Conservation (phyloP, 2,888 invertebrate species). For the Noctua comes region DNA sequence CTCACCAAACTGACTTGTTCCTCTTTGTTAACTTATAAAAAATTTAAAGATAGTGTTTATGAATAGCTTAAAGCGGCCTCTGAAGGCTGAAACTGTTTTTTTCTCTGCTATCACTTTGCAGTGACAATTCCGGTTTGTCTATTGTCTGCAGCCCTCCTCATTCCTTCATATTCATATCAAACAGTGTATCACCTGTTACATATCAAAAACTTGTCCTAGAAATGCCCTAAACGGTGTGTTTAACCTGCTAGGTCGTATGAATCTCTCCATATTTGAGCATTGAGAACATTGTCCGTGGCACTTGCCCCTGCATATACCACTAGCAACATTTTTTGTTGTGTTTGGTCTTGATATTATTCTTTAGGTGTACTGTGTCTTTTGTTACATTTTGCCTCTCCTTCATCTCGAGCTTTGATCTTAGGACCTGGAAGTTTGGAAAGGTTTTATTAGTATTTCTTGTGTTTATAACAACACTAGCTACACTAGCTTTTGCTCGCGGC, state of each 20-base stretch:
- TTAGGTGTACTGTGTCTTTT: slow-evolving; percentile 93
- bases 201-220: slow-evolving; percentile 31
- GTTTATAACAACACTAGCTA: background rate
- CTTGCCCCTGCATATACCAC: slow-evolving; percentile 76
- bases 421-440: slow-evolving; percentile 91
- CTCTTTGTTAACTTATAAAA: background rate
- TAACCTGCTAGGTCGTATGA: slow-evolving; percentile 84
- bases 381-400: slow-evolving; percentile 93
- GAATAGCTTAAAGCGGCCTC: background rate
- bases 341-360: slow-evolving; percentile 91
- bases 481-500: background rate
- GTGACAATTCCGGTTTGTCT: background rate
- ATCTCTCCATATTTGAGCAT: slow-evolving; percentile 87
- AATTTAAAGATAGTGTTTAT: background rate
- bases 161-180: slow-evolving; percentile 11
- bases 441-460: background rate
- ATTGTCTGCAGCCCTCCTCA: slow-evolving; percentile 15
- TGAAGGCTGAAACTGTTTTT: background rate
- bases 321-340: slow-evolving; percentile 90
- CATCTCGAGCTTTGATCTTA: slow-evolving; percentile 95
- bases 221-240: slow-evolving; percentile 34
- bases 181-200: slow-evolving; percentile 28
- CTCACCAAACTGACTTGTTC: background rate
- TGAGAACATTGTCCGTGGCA: slow-evolving; percentile 85
- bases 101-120: background rate